Evolutionary conservation across 2,797 vertebrate species (phyloP), one percentile per base, ranked within the genome.

Genomic region (Okamejei kenojei): DNA sequence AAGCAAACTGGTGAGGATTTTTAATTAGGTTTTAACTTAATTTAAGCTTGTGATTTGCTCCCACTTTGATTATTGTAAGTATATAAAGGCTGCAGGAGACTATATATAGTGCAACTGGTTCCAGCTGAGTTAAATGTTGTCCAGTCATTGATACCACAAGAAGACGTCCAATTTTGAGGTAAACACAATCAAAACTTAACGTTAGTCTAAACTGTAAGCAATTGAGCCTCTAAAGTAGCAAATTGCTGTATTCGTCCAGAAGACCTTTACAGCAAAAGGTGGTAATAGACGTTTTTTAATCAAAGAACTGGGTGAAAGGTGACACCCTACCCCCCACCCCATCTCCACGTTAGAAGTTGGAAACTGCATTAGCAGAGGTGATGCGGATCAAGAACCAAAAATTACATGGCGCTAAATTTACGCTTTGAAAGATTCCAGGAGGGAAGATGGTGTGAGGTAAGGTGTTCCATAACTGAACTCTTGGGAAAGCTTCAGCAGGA

Each of bases 11-110:
- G n/a, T 88, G 84, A 68, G 17, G 19, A 88, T 63, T 68, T 88
- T 88, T 88, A 88, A 68, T 88, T 88, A 88, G 63, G 17, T 35
- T 88, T 88, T 65, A 88, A 68, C 58, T 88, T 88, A 88, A 88
- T 88, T 88, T 88, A 32, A 65, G 61, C n/a, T 65, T 35, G 32
- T 61, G 54, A 19, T 17, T 88, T 35, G 84, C 84, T 68, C 61
- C 7, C 63, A 88, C 84, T 88, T 88, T 88, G 84, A 68, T 88
- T 88, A 88, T 23, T 63, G 19, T 88, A 68, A 35, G 84, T 35
- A 74, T 92, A 92, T 74, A 54, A 92, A 73, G 73, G 38, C 71
- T 92, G 26, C 21, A 88, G 61, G 7, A 29, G 71, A 54, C 71
- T 58, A 15, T 29, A 76, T n/a, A 73, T 88, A 88, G 61, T 68